Evolutionary conservation across 2,113 vertebrate genomes (phyloP).

Genomic region (Numenius arquata): DNA sequence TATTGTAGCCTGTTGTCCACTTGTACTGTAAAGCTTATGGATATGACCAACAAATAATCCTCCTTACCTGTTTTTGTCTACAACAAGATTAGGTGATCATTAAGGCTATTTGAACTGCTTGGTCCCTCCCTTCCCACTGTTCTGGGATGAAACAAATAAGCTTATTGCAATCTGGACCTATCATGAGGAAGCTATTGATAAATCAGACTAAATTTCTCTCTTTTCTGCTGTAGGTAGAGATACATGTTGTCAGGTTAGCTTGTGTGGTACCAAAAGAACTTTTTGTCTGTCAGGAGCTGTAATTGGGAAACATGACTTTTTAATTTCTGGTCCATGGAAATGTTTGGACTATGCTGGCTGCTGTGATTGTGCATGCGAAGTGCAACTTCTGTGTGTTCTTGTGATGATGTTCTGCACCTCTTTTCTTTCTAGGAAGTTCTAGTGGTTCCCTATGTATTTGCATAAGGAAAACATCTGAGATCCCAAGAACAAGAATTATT

Average conservation of each 20-base stretch:
- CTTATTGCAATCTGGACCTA: not conserved
- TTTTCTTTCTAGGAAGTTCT: not conserved
- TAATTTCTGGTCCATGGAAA: not conserved
- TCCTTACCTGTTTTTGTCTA: not conserved
- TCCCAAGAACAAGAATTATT: not conserved
- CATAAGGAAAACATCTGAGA: not conserved
- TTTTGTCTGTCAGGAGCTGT: not conserved
- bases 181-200: not conserved
- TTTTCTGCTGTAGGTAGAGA: not conserved
- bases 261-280: not conserved
- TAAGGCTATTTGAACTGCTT: not conserved
- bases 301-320: not conserved
- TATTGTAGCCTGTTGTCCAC: accelerated
- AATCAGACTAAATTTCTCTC: not conserved
- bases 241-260: not conserved
- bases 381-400: not conserved
- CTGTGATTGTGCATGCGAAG: not conserved
- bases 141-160: not conserved
- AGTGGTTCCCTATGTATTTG: not conserved
- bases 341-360: not conserved
- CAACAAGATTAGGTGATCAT: not conserved
- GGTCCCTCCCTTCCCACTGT: not conserved
- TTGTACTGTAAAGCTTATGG: not conserved
- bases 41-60: not conserved
- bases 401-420: not conserved